Base-by-base conservation (phyloP, 2,888 invertebrate genomes). In the Standfussiana lucernea region DNA sequence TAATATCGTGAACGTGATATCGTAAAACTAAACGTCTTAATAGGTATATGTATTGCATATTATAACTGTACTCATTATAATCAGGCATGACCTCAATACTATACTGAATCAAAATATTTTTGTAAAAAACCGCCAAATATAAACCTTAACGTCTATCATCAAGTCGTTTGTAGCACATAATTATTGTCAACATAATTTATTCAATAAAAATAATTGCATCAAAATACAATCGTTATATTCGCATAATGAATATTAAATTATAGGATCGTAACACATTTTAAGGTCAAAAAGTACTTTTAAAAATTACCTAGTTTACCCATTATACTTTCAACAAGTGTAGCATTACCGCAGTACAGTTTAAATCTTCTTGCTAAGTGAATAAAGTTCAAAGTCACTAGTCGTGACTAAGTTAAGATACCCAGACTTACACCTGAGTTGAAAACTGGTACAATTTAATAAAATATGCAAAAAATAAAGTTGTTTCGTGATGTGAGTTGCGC, bases 361-460 rank as follows among this genome's bases (percentile, higher is more conserved):
- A 32, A 75, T 35, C 79, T 72, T 76, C 79, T 67, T n/a, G 0
- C 4, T 24, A 67, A 56, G 11, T 42, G 11, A 64, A 78, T 83
- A 87, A 83, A 80, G 73, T 59, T 74, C 64, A 84, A 84, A 88
- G 40, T 79, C 66, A 53, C 28, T 50, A 50, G 45, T 64, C 37
- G 47, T 47, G 47, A 28, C 37, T 62, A 50, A 47, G 21, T 2
- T 45, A 47, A 70, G 56, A 83, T 79, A 85, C 70, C 74, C 80
- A 78, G 74, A 79, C 77, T 65, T 82, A 76, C 83, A 86, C 79
- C 86, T 83, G 79, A 78, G 73, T 83, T 70, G 35, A 79, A 78
- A 85, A 90, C 89, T 88, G 83, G 90, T 90, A 85, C 82, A 78
- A 83, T 84, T 82, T 81, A 84, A 85, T 73, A 82, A 77, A 81